phyloP scores from a whole-genome alignment of 2,113 vertebrate genomes.

The Cricetomys ansorgei region DNA sequence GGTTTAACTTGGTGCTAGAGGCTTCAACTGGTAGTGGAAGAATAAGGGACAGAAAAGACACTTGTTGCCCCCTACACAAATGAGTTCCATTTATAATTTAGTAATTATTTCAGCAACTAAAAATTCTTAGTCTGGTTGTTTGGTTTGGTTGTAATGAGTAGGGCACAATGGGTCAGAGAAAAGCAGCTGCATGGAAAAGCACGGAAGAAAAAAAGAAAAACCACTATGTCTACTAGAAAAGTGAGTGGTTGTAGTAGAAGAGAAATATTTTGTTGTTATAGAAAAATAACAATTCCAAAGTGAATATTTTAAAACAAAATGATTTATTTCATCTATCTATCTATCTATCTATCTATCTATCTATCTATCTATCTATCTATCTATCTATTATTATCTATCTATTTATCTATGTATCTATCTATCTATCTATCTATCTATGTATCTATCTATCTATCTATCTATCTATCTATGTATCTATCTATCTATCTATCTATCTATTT shows the following conservation, averaged over 20 bases:
- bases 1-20: neutral
- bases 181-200: neutral
- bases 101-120: neutral
- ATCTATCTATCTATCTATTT: no score
- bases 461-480: no score
- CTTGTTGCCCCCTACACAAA: neutral
- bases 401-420: no score
- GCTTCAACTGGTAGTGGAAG: neutral
- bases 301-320: neutral
- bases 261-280: neutral
- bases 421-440: no score
- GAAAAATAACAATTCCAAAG: neutral
- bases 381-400: no score
- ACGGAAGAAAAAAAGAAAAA: conserved; percentile 26
- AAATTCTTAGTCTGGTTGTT: neutral
- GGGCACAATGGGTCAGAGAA: conserved; percentile 7
- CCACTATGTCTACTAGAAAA: neutral
- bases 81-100: conserved; percentile 43
- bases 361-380: no score
- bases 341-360: no score
- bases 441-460: no score
- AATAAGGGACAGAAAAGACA: neutral
- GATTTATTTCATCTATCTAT: neutral
- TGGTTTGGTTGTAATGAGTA: neutral
- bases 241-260: neutral